Percentiles rank a stretch among this genome's conserved stretches.
phyloP scores from a whole-genome alignment of 1,140 invertebrate species.

The Polyergus mexicanus region DNA sequence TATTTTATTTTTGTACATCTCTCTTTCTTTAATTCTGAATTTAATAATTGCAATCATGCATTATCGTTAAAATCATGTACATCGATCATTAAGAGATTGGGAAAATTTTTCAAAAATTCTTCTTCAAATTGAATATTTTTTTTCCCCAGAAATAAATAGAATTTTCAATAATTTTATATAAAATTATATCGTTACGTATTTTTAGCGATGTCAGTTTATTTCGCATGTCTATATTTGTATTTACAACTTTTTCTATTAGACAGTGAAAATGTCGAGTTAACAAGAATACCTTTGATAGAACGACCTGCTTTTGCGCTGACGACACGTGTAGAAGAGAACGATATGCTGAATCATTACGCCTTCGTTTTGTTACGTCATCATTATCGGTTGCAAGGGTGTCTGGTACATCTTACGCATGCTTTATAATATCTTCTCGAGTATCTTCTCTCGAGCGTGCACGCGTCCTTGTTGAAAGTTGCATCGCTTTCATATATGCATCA shows the following conservation, averaged over 20 bases:
- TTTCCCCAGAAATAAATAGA: not conserved
- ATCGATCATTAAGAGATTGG: not conserved
- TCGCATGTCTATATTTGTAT: not conserved
- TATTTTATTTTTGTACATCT: conserved; percentile 1
- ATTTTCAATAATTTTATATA: not conserved
- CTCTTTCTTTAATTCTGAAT: not conserved
- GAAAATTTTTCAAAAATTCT: not conserved
- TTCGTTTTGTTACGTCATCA: conserved; percentile 61
- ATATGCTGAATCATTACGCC: conserved; percentile 60
- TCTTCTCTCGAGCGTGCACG: conserved; percentile 13
- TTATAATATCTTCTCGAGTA: conserved; percentile 2
- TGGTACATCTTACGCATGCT: conserved; percentile 8
- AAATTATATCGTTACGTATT: not conserved
- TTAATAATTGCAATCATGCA: conserved; percentile 2
- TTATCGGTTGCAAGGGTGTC: conserved; percentile 45
- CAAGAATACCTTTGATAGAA: not conserved
- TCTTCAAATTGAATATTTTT: not conserved
- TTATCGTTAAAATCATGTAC: not conserved
- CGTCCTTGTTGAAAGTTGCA: conserved; percentile 14
- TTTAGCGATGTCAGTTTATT: not conserved
- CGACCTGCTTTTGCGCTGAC: not conserved
- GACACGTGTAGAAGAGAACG: conserved; percentile 24
- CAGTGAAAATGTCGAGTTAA: not conserved
- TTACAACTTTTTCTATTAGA: not conserved
- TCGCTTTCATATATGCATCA: not conserved